Evolutionary conservation across 2,888 invertebrate genomes (phyloP).

Genomic region (Stegophylla sp.): DNA sequence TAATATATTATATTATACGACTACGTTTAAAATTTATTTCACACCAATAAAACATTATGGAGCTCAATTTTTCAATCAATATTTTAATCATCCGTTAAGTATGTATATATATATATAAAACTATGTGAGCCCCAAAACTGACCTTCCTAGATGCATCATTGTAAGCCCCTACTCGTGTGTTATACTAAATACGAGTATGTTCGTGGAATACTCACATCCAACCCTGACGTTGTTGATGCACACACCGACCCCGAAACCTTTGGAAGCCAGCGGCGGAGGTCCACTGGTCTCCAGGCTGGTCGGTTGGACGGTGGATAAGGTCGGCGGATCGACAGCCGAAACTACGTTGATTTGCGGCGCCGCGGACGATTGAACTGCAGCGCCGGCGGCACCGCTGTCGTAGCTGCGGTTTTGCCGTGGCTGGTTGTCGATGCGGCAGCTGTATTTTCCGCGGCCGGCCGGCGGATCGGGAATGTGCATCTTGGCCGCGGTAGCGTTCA

Average conservation of each 20-base stretch:
- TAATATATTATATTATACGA: no score
- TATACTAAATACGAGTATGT: no score
- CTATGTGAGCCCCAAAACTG: no score
- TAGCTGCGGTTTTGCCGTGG: constrained; percentile 33
- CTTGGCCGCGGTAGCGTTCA: constrained; percentile 73
- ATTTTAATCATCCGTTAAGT: no score
- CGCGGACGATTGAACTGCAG: background rate
- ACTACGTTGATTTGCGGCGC: background rate
- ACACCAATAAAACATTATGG: no score
- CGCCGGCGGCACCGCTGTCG: background rate
- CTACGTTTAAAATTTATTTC: no score
- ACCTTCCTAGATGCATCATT: no score
- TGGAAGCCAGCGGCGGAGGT: constrained; percentile 57
- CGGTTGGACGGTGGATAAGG: constrained; percentile 20
- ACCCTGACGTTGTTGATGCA: constrained; percentile 70
- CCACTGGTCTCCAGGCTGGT: constrained; percentile 53
- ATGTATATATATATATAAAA: no score
- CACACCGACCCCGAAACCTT: constrained; percentile 64
- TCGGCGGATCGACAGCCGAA: background rate
- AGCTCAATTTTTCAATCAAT: no score
- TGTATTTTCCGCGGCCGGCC: constrained; percentile 68
- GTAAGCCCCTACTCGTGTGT: no score
- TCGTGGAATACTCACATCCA: constrained; percentile 70
- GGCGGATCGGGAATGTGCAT: constrained; percentile 69
- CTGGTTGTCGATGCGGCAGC: constrained; percentile 67